Evolutionary conservation across 2,797 vertebrate genomes (phyloP).

Genomic region (Galago senegalensis): DNA sequence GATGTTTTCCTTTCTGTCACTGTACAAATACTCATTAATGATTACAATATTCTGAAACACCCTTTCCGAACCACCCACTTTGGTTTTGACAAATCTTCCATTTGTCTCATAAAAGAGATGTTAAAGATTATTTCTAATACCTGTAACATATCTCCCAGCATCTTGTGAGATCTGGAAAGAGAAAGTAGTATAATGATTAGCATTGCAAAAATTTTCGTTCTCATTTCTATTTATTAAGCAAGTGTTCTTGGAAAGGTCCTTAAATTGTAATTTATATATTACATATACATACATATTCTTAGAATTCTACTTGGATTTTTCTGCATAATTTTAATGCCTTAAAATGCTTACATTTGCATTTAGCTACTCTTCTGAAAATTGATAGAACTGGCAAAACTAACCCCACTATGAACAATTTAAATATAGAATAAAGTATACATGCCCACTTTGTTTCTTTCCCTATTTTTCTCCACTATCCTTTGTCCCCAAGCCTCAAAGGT

Average conservation of each 20-base stretch:
- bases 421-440: slow-evolving; percentile 17
- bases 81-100: background rate
- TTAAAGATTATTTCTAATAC: slow-evolving; percentile 39
- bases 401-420: slow-evolving; percentile 65
- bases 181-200: slow-evolving; percentile 49
- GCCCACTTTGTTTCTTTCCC: slow-evolving; percentile 39
- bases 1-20: background rate
- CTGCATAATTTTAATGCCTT: slow-evolving; percentile 68
- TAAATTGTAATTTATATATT: slow-evolving; percentile 73
- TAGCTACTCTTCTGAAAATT: slow-evolving; percentile 69
- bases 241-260: slow-evolving; percentile 79
- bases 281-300: slow-evolving; percentile 71
- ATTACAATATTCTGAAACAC: background rate
- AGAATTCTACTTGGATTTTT: slow-evolving; percentile 67
- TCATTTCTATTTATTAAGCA: slow-evolving; percentile 80
- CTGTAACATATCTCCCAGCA: slow-evolving; percentile 46
- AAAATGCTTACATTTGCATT: slow-evolving; percentile 75
- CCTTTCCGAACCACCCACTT: background rate
- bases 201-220: slow-evolving; percentile 69
- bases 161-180: slow-evolving; percentile 60
- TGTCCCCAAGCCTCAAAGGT: background rate
- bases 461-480: slow-evolving; percentile 12
- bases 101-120: background rate
- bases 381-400: slow-evolving; percentile 69
- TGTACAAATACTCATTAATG: background rate